Evolutionary conservation across 2,888 invertebrate genomes (phyloP).

Genomic region (Brachyptera putata): DNA sequence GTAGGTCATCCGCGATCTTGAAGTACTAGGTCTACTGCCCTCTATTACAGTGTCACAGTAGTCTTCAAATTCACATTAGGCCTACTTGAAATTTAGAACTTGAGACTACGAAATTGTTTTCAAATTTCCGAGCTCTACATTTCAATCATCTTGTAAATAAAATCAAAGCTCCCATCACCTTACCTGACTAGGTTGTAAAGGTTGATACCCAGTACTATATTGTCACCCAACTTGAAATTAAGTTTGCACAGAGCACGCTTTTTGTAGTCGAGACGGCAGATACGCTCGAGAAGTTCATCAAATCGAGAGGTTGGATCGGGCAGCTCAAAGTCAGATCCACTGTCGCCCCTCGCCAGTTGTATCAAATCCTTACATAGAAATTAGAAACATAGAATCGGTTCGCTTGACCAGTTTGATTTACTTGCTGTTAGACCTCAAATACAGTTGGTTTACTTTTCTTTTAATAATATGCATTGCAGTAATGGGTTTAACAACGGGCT

Average conservation of each 20-base stretch:
- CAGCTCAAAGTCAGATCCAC: slow-evolving; percentile 45
- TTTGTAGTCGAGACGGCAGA: slow-evolving; percentile 59
- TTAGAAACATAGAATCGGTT: not conserved
- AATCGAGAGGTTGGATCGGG: slow-evolving; percentile 47
- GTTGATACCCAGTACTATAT: slow-evolving; percentile 56
- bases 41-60: no score
- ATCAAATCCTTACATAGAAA: slow-evolving; percentile 46
- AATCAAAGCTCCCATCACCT: not conserved
- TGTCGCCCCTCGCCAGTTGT: slow-evolving; percentile 45
- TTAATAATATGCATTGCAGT: no score
- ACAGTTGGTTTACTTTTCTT: no score
- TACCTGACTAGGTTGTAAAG: slow-evolving; percentile 53
- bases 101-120: no score
- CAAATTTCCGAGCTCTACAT: no score
- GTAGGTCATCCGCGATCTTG: no score
- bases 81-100: no score
- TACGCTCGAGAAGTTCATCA: slow-evolving; percentile 48
- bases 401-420: no score
- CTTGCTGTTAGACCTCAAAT: no score
- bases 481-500: no score
- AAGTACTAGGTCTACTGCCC: no score
- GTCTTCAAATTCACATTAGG: no score
- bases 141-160: not conserved
- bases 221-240: slow-evolving; percentile 55
- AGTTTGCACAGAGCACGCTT: slow-evolving; percentile 58